Evolutionary conservation across 2,797 vertebrate genomes (phyloP), one percentile per base, ranked within the genome.

Genomic region (Apogon talboti): DNA sequence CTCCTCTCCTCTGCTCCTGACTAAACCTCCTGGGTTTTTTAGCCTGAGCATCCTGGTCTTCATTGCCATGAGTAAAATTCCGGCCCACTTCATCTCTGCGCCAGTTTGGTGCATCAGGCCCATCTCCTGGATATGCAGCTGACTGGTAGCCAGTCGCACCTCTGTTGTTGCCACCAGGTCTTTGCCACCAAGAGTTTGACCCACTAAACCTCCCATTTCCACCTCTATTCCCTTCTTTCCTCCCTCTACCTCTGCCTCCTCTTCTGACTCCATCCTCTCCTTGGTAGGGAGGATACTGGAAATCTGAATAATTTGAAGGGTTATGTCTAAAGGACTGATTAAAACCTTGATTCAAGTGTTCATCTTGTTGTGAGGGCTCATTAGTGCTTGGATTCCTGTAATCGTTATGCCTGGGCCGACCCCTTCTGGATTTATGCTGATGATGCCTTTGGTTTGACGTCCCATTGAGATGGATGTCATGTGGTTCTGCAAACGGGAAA

Each of bases 31-130:
- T 72, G 3, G 91, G 79, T 75, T 91, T 96, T 87, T 95, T 96
- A 33, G 92, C 92, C 56, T 93, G 92, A 41, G 90, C 90, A 28
- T 95, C 95, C 80, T 88, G 93, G 58, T 95, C 94, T 19, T 87
- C 93, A 47, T 74, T 85, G 0, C 80, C 78, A 74, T 89, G 74
- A 19, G 77, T 71, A 0, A 87, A 78, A 64, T 71, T 92, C n/a
- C 83, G 89, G 14, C 86, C 89, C 54, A 66, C 75, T 38, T 86
- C 81, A 65, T 87, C 87, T 78, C 89, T 90, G 47, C 94, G 91
- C 87, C 94, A 95, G 69, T 24, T 88, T 1, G 78, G 56, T 18
- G 55, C 58, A 43, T 90, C 84, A 19, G 86, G 55, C 66, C 83
- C 86, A 41, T 80, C 79, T 48, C 43, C 37, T 24, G 82, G 54